These are phyloP conservation scores for Coregonus ussuriensis DNA, from an alignment of 2,797 vertebrate genomes.

Conservation along the genomic window DNA sequence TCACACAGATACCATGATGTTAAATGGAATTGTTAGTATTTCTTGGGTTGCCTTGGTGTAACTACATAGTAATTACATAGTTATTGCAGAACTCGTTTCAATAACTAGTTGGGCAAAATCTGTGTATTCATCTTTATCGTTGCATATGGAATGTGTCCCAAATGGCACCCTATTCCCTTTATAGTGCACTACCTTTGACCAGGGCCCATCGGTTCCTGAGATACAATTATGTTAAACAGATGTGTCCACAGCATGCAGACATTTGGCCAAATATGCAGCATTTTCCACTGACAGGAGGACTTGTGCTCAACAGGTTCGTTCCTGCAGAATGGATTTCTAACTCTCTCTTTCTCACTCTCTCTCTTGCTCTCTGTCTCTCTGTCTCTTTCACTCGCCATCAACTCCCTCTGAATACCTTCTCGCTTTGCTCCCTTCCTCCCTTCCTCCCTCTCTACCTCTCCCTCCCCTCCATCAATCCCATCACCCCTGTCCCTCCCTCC, in stretches of 20 bases:
- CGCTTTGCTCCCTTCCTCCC: too few species aligned
- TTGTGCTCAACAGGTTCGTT: slow-evolving; percentile 44
- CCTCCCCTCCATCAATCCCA: neutral
- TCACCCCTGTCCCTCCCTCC: neutral
- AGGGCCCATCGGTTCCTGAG: too few species aligned
- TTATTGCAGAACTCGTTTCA: neutral
- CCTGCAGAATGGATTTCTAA: slow-evolving; percentile 16
- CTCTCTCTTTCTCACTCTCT: too few species aligned
- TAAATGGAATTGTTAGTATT: neutral
- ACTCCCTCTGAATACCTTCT: neutral
- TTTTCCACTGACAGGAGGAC: slow-evolving; percentile 32
- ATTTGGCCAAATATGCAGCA: slow-evolving; percentile 28
- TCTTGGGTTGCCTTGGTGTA: neutral
- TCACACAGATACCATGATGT: neutral
- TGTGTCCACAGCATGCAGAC: slow-evolving; percentile 3
- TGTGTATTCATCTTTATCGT: neutral
- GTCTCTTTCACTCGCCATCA: neutral
- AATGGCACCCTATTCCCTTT: neutral
- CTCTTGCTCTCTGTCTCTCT: neutral
- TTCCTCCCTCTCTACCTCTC: neutral
- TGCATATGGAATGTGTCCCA: neutral
- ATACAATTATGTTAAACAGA: neutral
- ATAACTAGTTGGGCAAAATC: neutral
- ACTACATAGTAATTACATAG: neutral
- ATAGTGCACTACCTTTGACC: too few species aligned